phyloP scores from a whole-genome alignment of 2,797 vertebrate species.

The Semotilus atromaculatus region DNA sequence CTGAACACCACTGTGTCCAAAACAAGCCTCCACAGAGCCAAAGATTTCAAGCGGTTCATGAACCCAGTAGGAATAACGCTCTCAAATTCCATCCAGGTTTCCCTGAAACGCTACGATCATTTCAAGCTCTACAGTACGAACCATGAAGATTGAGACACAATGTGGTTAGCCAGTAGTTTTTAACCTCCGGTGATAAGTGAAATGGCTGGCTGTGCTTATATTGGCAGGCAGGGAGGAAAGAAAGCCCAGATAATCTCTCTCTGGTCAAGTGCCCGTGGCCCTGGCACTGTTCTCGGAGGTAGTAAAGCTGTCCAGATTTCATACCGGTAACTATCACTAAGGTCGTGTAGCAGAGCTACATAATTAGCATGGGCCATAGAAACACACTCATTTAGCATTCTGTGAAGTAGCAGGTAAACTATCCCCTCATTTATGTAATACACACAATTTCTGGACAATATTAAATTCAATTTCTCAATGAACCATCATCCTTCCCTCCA shows the following conservation, averaged over 20 bases:
- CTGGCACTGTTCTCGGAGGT: slow-evolving; percentile 30
- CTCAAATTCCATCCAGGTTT: slow-evolving; percentile 25
- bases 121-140: slow-evolving; percentile 18
- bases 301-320: slow-evolving; percentile 33
- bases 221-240: slow-evolving; percentile 21
- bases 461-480: not conserved
- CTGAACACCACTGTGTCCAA: slow-evolving; percentile 32
- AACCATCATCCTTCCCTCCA: too few species aligned
- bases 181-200: slow-evolving; percentile 26
- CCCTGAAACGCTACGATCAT: not conserved
- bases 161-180: slow-evolving; percentile 18
- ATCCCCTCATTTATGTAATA: not conserved
- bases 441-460: not conserved
- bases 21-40: slow-evolving; percentile 25
- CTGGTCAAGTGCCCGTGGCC: slow-evolving; percentile 40
- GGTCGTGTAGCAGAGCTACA: slow-evolving; percentile 18
- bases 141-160: slow-evolving; percentile 2
- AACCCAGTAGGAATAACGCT: slow-evolving; percentile 17
- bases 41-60: slow-evolving; percentile 33
- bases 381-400: slow-evolving; percentile 32
- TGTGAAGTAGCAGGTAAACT: slow-evolving; percentile 20
- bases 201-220: slow-evolving; percentile 31
- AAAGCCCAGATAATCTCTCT: slow-evolving; percentile 47
- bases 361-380: slow-evolving; percentile 40
- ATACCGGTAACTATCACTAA: slow-evolving; percentile 48